Evolutionary conservation across 2,888 invertebrate species (phyloP).

Genomic region (Syrista parreyssii): DNA sequence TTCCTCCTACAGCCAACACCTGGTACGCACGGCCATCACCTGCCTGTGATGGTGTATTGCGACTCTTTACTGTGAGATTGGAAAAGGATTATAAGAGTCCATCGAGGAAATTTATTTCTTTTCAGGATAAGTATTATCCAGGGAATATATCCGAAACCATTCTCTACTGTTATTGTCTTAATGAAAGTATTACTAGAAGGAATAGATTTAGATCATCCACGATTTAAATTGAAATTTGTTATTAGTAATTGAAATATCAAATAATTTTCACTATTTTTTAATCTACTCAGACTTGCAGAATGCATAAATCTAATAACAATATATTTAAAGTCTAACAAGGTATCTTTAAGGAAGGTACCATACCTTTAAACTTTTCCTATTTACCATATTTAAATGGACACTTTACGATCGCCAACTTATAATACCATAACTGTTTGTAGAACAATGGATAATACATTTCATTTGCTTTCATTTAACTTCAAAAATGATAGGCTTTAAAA

Average conservation of each 20-base stretch:
- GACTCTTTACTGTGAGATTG: not conserved
- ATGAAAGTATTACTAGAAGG: not conserved
- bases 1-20: conserved; percentile 31
- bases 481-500: not conserved
- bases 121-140: not conserved
- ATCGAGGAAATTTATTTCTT: not conserved
- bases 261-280: not conserved
- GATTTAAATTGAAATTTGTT: not conserved
- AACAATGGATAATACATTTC: not conserved
- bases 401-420: not conserved
- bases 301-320: not conserved
- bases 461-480: not conserved
- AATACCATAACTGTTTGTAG: not conserved
- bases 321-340: not conserved
- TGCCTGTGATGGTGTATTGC: not conserved
- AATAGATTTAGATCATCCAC: not conserved
- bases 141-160: not conserved
- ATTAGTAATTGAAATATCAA: not conserved
- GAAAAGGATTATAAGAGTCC: not conserved
- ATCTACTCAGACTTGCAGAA: not conserved
- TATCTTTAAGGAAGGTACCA: not conserved
- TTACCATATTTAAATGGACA: not conserved
- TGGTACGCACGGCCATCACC: conserved; percentile 18
- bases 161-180: not conserved
- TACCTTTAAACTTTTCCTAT: not conserved